These are phyloP conservation scores for Euura saliciscinereae DNA, from an alignment of 1,140 invertebrate genomes.

Conservation along the genomic window DNA sequence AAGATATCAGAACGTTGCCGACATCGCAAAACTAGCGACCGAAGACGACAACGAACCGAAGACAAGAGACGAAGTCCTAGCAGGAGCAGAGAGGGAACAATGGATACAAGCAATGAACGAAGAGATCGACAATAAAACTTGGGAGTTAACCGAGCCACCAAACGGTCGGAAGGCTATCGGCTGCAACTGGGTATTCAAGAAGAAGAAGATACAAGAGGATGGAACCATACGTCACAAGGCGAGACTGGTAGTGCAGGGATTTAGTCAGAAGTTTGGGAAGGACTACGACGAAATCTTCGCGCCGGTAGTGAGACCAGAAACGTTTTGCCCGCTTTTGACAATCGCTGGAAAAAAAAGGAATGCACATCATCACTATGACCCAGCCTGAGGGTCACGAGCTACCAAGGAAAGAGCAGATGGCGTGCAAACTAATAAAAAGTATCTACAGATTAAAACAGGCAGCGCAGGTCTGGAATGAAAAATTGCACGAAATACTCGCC, in stretches of 20 bases:
- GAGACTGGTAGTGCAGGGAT: slow-evolving; percentile 24
- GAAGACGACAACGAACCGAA: background rate
- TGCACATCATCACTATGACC: slow-evolving; percentile 23
- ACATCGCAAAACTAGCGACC: background rate
- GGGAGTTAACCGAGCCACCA: background rate
- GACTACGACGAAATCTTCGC: slow-evolving; percentile 37
- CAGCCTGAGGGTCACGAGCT: slow-evolving; percentile 4
- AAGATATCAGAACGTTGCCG: background rate
- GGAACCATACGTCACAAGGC: slow-evolving; percentile 21
- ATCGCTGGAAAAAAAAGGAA: slow-evolving; percentile 12
- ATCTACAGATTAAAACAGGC: slow-evolving; percentile 35
- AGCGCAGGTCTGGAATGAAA: slow-evolving; percentile 34
- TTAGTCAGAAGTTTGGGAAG: slow-evolving; percentile 25
- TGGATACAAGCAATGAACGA: slow-evolving; percentile 43
- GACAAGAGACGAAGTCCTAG: background rate
- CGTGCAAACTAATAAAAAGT: slow-evolving; percentile 24
- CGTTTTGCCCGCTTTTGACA: background rate
- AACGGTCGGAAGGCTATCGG: background rate
- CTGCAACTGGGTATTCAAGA: slow-evolving; percentile 24
- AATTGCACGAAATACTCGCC: slow-evolving; percentile 17
- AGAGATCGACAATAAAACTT: slow-evolving; percentile 30
- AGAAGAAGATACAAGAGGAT: slow-evolving; percentile 21
- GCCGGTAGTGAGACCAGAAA: slow-evolving; percentile 2
- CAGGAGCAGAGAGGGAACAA: slow-evolving; percentile 8
- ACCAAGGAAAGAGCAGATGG: background rate